A percentile compares a stretch with the other conserved stretches of the same genome.
phyloP scores from a whole-genome alignment of 2,113 vertebrate genomes.

The Colistium nudipinnis region DNA sequence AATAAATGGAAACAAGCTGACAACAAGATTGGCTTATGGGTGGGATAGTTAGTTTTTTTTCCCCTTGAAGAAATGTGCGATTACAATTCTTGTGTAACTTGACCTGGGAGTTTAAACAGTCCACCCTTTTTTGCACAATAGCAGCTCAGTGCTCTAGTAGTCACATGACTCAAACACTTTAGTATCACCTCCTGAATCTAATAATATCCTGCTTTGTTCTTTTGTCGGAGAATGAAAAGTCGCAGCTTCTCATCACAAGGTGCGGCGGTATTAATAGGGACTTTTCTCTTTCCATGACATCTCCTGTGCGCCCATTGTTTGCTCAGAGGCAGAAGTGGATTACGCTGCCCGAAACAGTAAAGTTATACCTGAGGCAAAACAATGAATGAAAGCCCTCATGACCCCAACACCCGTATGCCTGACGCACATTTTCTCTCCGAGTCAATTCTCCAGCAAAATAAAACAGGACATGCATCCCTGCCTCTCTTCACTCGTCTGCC shows the following conservation, averaged over 20 bases:
- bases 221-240: neutral
- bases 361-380: conserved; percentile 45
- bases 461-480: conserved; percentile 3
- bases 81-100: conserved; percentile 1
- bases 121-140: neutral
- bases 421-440: conserved; percentile 40
- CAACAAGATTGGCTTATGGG: neutral
- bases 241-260: conserved; percentile 30
- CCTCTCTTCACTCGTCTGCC: neutral
- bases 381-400: conserved; percentile 32
- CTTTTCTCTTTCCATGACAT: no score
- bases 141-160: no score
- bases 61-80: neutral
- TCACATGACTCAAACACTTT: neutral
- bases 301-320: neutral
- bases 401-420: conserved; percentile 1
- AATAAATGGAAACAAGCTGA: conserved; percentile 21
- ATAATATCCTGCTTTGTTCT: neutral
- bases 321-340: neutral
- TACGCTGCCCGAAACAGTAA: conserved; percentile 23
- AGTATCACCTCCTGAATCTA: neutral
- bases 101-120: neutral
- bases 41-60: neutral
- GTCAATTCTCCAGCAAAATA: conserved; percentile 43
- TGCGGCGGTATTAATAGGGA: conserved; percentile 13